Evolutionary conservation across 2,888 invertebrate species (phyloP).

Genomic region (Andrena hattorfiana): DNA sequence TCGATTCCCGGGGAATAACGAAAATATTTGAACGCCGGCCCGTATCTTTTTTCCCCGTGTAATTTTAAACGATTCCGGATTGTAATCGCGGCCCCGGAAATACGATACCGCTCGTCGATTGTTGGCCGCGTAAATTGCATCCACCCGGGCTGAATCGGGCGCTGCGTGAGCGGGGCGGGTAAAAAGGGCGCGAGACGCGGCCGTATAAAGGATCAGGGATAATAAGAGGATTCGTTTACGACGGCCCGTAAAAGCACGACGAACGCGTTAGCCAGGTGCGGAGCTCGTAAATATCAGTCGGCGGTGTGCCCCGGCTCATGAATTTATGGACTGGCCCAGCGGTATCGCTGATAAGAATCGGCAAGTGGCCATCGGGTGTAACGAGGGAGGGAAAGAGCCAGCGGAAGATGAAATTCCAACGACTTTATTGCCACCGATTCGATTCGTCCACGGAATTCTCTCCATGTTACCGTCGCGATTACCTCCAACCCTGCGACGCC

Average conservation of each 20-base stretch:
- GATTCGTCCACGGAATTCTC: not conserved
- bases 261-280: constrained; percentile 54
- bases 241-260: constrained; percentile 63
- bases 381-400: not conserved
- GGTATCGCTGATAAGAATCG: constrained; percentile 59
- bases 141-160: not conserved
- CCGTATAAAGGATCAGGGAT: constrained; percentile 28
- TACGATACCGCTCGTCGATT: constrained; percentile 20
- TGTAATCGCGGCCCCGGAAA: constrained; percentile 23
- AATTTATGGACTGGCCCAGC: constrained; percentile 59
- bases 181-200: not conserved
- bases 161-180: not conserved
- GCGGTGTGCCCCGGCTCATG: constrained; percentile 40
- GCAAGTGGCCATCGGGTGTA: constrained; percentile 32
- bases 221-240: constrained; percentile 72
- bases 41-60: constrained; percentile 9
- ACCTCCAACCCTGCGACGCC: not conserved
- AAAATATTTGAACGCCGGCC: constrained; percentile 17
- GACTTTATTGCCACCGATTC: constrained; percentile 20
- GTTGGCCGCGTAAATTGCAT: constrained; percentile 29
- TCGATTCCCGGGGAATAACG: constrained; percentile 1
- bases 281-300: constrained; percentile 64
- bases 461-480: not conserved
- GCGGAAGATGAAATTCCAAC: not conserved
- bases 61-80: constrained; percentile 31